These are phyloP conservation scores for Lithodes maja DNA, from an alignment of 2,888 invertebrate species.

Conservation along the genomic window DNA sequence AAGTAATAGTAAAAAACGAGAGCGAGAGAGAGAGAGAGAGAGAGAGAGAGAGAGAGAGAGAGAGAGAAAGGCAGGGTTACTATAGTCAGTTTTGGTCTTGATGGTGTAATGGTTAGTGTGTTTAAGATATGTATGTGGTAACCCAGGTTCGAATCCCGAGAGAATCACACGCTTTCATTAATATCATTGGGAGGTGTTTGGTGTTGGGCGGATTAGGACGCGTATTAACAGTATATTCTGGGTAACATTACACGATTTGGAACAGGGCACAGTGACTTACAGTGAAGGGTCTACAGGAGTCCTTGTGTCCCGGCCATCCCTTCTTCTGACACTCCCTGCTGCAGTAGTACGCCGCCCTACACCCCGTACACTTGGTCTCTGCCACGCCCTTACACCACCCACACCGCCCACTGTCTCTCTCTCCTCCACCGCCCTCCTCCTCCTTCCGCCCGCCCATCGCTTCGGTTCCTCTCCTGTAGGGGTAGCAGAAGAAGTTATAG, in stretches of 20 bases:
- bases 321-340: conserved; percentile 86
- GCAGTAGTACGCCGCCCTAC: conserved; percentile 90
- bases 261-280: conserved; percentile 35
- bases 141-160: too few species aligned
- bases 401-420: conserved; percentile 31
- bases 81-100: background rate
- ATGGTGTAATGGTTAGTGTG: too few species aligned
- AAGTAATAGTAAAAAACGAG: too few species aligned
- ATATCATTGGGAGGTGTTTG: too few species aligned
- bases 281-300: conserved; percentile 65
- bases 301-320: conserved; percentile 88
- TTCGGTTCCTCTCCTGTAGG: too few species aligned
- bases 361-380: conserved; percentile 83
- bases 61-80: background rate
- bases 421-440: conserved; percentile 24
- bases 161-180: too few species aligned
- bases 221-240: too few species aligned
- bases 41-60: background rate
- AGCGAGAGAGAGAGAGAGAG: too few species aligned
- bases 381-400: conserved; percentile 48
- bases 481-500: too few species aligned
- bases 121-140: too few species aligned
- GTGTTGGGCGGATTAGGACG: too few species aligned
- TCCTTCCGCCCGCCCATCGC: background rate
- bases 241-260: background rate